Percentiles rank a stretch among this genome's conserved stretches.
phyloP scores from a whole-genome alignment of 2,113 vertebrate genomes.

The Syngnathus floridae region DNA sequence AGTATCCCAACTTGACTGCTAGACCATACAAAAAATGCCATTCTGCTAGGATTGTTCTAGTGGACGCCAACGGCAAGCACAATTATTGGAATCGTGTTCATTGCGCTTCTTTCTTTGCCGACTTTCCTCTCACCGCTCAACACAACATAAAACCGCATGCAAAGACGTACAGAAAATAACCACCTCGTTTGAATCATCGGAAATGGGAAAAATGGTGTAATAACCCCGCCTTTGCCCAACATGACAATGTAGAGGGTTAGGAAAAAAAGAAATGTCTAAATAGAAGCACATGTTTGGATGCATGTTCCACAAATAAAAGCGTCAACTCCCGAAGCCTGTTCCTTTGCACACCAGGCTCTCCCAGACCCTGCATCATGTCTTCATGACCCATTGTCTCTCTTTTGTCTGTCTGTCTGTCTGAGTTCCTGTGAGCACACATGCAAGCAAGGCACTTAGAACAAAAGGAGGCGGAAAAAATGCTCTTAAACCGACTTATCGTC shows the following conservation, averaged over 20 bases:
- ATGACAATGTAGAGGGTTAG: conserved; percentile 8
- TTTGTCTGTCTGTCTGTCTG: conserved; percentile 23
- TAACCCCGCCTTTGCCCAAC: not conserved
- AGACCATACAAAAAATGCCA: not conserved
- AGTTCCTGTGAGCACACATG: conserved; percentile 10
- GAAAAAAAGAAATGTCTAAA: conserved; percentile 22
- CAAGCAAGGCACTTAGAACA: conserved; percentile 28
- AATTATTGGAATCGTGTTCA: not conserved
- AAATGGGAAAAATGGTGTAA: conserved; percentile 3
- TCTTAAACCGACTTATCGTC: conserved; percentile 48
- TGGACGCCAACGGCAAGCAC: not conserved
- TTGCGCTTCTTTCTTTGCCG: not conserved
- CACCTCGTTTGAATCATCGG: not conserved
- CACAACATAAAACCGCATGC: conserved; percentile 10
- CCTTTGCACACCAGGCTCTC: not conserved
- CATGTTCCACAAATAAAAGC: conserved; percentile 15
- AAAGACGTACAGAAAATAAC: conserved; percentile 1
- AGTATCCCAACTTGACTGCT: not conserved
- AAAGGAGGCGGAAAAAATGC: conserved; percentile 35
- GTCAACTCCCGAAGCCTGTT: not conserved
- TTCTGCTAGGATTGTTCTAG: not conserved
- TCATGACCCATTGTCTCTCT: conserved; percentile 35
- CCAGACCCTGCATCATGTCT: conserved; percentile 35
- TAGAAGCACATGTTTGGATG: conserved; percentile 20
- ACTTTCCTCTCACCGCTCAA: conserved; percentile 1